Evolutionary conservation across 2,113 vertebrate genomes (phyloP).

Genomic region (Scopus umbretta): DNA sequence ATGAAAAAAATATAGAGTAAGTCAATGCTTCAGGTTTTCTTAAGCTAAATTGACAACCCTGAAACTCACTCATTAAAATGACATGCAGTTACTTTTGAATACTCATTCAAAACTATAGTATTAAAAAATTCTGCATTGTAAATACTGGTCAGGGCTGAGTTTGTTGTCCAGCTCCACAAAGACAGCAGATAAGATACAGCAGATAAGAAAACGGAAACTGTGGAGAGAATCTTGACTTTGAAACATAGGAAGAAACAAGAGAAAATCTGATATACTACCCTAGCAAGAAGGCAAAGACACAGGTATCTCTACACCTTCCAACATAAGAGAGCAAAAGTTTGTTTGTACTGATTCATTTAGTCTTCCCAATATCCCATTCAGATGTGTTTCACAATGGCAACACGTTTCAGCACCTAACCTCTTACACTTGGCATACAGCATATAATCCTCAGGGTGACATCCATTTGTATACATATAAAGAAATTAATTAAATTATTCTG

Average conservation of each 20-base stretch:
- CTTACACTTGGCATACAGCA: neutral
- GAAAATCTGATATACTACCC: neutral
- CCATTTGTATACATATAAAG: neutral
- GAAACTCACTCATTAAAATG: neutral
- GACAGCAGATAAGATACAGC: neutral
- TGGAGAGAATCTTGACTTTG: slow-evolving; percentile 21
- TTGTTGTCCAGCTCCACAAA: neutral
- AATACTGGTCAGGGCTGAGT: neutral
- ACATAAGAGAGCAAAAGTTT: neutral
- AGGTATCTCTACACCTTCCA: neutral
- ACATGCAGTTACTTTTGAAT: neutral
- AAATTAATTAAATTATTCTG: neutral
- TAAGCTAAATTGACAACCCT: neutral
- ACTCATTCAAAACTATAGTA: neutral
- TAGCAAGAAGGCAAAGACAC: neutral
- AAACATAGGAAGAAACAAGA: slow-evolving; percentile 4
- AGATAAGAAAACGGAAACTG: slow-evolving; percentile 13
- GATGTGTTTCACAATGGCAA: neutral
- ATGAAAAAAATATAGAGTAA: neutral
- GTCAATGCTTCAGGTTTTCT: neutral
- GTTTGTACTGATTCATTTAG: neutral
- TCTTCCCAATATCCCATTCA: neutral
- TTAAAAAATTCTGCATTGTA: neutral
- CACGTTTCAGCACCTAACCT: neutral
- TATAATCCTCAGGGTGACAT: neutral